Evolutionary conservation across 2,888 invertebrate species (phyloP).

Genomic region (Drosophila stalkeri): DNA sequence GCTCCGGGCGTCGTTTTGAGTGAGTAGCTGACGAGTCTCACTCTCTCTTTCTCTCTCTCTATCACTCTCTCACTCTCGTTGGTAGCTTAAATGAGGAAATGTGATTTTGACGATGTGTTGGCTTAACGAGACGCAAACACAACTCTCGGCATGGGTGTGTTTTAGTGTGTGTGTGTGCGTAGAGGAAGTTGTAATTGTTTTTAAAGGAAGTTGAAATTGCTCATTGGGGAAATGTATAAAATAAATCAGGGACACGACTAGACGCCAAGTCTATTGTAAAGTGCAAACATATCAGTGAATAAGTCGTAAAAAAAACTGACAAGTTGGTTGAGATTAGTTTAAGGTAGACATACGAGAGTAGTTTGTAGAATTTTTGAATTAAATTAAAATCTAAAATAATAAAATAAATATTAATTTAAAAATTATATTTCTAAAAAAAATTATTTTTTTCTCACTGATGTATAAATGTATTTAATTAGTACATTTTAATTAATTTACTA

Average conservation of each 20-base stretch:
- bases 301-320: constrained; percentile 14
- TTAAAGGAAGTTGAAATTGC: constrained; percentile 77
- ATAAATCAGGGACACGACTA: constrained; percentile 61
- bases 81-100: constrained; percentile 72
- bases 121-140: constrained; percentile 65
- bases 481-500: too few species aligned
- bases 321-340: neutral
- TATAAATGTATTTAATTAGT: too few species aligned
- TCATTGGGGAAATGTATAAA: constrained; percentile 78
- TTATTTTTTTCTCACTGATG: too few species aligned
- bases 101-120: constrained; percentile 83
- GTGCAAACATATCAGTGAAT: constrained; percentile 23
- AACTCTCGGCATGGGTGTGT: constrained; percentile 16
- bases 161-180: constrained; percentile 29
- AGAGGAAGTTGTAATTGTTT: constrained; percentile 79
- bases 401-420: too few species aligned
- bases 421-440: too few species aligned
- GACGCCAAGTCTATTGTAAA: constrained; percentile 21
- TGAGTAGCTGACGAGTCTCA: constrained; percentile 52
- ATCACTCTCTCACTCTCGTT: neutral
- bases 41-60: neutral
- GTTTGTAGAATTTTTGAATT: neutral
- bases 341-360: neutral
- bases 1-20: constrained; percentile 77
- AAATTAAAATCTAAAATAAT: too few species aligned